Evolutionary conservation across 2,888 invertebrate genomes (phyloP).

Genomic region (Agriotes lineatus): DNA sequence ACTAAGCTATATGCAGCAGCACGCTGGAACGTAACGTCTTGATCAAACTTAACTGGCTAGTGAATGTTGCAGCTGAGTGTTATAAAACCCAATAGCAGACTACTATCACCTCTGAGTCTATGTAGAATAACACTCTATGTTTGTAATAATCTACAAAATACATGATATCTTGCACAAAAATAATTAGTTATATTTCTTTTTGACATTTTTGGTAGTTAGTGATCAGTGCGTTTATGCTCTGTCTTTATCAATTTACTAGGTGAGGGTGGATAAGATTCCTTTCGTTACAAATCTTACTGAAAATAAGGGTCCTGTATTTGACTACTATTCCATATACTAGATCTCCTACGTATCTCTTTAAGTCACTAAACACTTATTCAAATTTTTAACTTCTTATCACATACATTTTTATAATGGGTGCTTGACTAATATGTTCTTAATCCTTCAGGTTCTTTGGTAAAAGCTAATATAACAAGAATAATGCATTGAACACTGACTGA

Average conservation of each 20-base stretch:
- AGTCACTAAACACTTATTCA: constrained; percentile 6
- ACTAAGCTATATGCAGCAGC: too few relatives aligned
- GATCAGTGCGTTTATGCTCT: not conserved
- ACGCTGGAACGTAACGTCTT: too few relatives aligned
- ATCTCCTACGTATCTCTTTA: not conserved
- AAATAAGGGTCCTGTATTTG: not conserved
- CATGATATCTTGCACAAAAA: constrained; percentile 31
- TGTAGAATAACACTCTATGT: not conserved
- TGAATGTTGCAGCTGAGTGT: too few relatives aligned
- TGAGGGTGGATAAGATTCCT: too few relatives aligned
- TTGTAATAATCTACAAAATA: constrained; percentile 34
- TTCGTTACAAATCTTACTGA: too few relatives aligned
- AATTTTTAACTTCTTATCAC: constrained; percentile 23
- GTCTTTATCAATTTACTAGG: too few relatives aligned
- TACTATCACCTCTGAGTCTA: not conserved
- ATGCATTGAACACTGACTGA: too few relatives aligned
- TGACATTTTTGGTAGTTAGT: not conserved
- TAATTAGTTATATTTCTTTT: constrained; percentile 14
- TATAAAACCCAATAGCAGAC: constrained; percentile 2
- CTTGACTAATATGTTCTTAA: not conserved
- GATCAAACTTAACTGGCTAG: too few relatives aligned
- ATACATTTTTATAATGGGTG: constrained; percentile 7
- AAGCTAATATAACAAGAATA: too few relatives aligned
- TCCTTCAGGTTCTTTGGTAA: too few relatives aligned
- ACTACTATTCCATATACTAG: not conserved